Conservation (phyloP, 1,140 invertebrate genomes). For the Camponotus vicinus region DNA sequence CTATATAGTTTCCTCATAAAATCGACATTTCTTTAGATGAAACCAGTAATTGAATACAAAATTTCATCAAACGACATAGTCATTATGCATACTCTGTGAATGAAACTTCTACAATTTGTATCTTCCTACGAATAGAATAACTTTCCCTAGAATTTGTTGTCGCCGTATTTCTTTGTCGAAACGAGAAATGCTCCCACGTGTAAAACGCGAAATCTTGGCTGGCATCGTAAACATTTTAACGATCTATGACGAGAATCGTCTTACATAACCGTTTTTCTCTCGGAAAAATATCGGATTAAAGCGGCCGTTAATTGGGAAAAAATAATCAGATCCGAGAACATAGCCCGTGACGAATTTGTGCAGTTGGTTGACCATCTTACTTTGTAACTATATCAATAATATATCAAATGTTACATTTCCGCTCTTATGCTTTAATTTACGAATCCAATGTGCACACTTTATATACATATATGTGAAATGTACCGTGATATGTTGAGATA, state of each 20-base stretch:
- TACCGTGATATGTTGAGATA: constrained; percentile 9
- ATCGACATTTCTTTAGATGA: not conserved
- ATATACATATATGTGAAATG: not conserved
- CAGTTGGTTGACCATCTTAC: not conserved
- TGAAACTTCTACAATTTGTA: not conserved
- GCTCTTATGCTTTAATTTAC: constrained; percentile 20
- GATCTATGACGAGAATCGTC: constrained; percentile 29
- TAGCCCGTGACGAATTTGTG: constrained; percentile 37
- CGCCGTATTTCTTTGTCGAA: constrained; percentile 3
- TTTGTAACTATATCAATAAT: not conserved
- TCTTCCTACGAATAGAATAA: not conserved
- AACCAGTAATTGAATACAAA: not conserved
- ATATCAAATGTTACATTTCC: constrained; percentile 9
- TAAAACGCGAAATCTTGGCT: constrained; percentile 8
- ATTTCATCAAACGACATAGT: not conserved
- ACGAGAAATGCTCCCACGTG: constrained; percentile 1
- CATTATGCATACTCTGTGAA: not conserved
- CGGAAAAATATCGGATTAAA: constrained; percentile 24
- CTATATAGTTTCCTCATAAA: too few species aligned
- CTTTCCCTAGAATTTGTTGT: not conserved
- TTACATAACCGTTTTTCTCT: not conserved
- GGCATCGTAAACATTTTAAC: constrained; percentile 64
- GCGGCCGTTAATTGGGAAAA: constrained; percentile 56
- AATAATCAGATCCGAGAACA: constrained; percentile 63
- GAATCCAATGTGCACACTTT: not conserved